Percentiles rank a stretch among this genome's conserved stretches.
phyloP scores from a whole-genome alignment of 2,888 invertebrate species.

The Argynnis bischoffii region DNA sequence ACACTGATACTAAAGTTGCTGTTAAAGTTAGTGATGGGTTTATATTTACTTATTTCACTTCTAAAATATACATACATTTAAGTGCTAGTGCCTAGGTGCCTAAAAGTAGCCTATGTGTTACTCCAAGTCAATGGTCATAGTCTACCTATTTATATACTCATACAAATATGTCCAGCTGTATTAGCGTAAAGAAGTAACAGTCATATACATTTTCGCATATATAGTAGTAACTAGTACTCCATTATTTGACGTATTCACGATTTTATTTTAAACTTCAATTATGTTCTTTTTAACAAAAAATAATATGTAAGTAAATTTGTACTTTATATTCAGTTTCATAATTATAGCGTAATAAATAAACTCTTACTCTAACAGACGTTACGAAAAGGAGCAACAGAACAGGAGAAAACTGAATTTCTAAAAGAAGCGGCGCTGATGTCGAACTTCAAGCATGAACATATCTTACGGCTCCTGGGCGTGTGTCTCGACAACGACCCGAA shows the following conservation, averaged over 20 bases:
- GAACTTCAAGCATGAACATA: conserved; percentile 98
- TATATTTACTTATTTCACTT: neutral
- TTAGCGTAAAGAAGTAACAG: neutral
- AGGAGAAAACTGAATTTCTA: conserved; percentile 95
- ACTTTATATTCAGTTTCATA: neutral
- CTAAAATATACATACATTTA: no score
- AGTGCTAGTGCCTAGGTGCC: no score
- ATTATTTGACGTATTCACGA: no score
- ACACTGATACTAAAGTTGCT: conserved; percentile 89
- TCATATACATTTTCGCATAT: no score
- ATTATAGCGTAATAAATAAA: neutral
- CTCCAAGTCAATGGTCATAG: no score
- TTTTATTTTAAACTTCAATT: no score
- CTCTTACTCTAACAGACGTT: conserved; percentile 84
- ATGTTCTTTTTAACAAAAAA: neutral
- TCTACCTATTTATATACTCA: neutral
- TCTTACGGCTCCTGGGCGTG: conserved; percentile 95
- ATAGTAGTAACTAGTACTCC: no score
- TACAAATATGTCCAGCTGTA: neutral
- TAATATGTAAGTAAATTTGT: no score
- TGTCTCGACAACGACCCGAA: conserved; percentile 97
- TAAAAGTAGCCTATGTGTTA: no score
- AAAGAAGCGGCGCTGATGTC: conserved; percentile 99
- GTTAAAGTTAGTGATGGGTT: conserved; percentile 86
- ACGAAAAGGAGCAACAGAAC: conserved; percentile 94